Evolutionary conservation across 2,888 invertebrate genomes (phyloP), one percentile per base, ranked within the genome.

Genomic region (Subacronicta megacephala): DNA sequence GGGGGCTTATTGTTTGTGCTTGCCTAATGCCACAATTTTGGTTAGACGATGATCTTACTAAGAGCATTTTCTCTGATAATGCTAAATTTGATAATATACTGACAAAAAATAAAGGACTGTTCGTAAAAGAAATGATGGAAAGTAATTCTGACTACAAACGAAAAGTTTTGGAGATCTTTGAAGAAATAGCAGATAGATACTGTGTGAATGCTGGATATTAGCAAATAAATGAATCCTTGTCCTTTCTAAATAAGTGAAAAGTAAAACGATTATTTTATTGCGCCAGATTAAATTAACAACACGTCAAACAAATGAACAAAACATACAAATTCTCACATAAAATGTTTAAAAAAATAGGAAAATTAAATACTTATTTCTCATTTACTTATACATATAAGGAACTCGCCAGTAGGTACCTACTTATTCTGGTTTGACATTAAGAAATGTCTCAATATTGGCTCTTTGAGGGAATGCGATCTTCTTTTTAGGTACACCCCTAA

Each of bases 31-130:
- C 84, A 67, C 95, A 84, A 58, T 92, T 95, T 16, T 95, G 95
- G 80, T 77, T 96, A 29, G 92, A 95, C 9, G 88, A 94, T 5
- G 89, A 94, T n/a, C 65, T 93, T 18, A 93, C 91, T 0, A 90
- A 90, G 7, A 78, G 86, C 54, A 80, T 94, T 17, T 93, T 95
- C 18, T 77, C 85, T 7, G 90, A 95, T 54, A 87, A 94, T 0
- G 87, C 84, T 7, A 90, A 94, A 26, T 96, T 95, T 78, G 84
- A 92, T 26, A 92, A 96, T 38, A 95, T 96, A 75, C 89, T 95
- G 6, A 89, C 87, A 3, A 88, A 85, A 44, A 92, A 95, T 72
- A 95, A 96, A 73, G 92, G 92, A 6, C 83, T 90, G 15, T 95
- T 95, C 70, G 94, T 96, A 44, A 80, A 92, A 54, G 87, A 90